Percentiles rank a stretch among this genome's conserved stretches.
phyloP scores from a whole-genome alignment of 2,888 invertebrate species.

The Pherbina coryleti region DNA sequence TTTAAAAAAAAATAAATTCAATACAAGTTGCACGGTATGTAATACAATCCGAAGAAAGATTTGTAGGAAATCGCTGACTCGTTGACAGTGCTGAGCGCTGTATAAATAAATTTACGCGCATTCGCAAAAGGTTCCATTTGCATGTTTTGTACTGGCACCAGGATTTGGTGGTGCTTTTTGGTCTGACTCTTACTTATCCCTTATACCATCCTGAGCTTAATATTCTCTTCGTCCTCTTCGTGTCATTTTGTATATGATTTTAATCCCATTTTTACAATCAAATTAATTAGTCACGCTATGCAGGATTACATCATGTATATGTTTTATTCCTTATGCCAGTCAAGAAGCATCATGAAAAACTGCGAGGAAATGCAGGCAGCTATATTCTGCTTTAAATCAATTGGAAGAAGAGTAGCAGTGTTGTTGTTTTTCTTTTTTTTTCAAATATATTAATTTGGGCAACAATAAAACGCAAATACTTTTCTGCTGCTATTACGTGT shows the following conservation, averaged over 20 bases:
- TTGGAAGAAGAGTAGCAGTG: conserved; percentile 16
- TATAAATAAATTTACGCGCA: not conserved
- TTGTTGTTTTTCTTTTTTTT: not conserved
- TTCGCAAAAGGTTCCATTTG: not conserved
- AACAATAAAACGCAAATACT: not conserved
- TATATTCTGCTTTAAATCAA: conserved; percentile 38
- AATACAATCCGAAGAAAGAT: no score
- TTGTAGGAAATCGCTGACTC: no score
- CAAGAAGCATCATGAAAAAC: not conserved
- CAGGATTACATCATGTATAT: conserved; percentile 59
- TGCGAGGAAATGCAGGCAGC: not conserved
- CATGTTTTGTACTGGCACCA: not conserved
- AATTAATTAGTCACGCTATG: conserved; percentile 69
- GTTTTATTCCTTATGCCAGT: not conserved
- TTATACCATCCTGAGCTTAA: conserved; percentile 51
- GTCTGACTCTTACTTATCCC: not conserved
- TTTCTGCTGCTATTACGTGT: conserved; percentile 1
- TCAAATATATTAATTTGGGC: conserved; percentile 20
- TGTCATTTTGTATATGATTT: conserved; percentile 65
- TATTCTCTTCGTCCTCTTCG: conserved; percentile 63
- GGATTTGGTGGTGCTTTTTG: not conserved
- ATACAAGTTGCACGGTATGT: no score
- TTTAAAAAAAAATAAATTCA: no score
- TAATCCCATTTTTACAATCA: conserved; percentile 69
- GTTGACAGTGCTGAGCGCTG: no score